Base-by-base conservation (phyloP, 2,888 invertebrate genomes). In the Synergus gifuensis region DNA sequence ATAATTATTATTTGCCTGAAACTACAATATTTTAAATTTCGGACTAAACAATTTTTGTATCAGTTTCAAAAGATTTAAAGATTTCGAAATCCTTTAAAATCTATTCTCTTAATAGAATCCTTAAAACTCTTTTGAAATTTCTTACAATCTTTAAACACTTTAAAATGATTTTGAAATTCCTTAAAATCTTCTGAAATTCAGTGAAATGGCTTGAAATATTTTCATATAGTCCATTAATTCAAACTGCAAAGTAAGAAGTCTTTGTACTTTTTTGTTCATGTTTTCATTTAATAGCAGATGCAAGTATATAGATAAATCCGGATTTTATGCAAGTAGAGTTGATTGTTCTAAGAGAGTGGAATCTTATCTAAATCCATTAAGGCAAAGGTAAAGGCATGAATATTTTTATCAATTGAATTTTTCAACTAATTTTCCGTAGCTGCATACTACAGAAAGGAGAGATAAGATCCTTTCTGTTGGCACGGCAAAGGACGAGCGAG, bases 381-480 rank as follows among this genome's bases (percentile, higher is more conserved):
- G 49, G 54, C 36, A 40, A 58, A 58, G 54, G 49, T 36, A 54
- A 66, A 42, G 66, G 73, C 36, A n/a, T 73, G 54, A 36, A 16
- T 73, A 49, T 40, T 73, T 73, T 54, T 73, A 73, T 73, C 54
- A 73, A 54, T 73, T 36, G 11, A 36, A 54, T 73, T 73, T 73
- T 73, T 73, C 73, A 40, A 40, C 73, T 73, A 58, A 73, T 73
- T 73, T 73, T 54, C n/a, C 69, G 49, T 54, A 54, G 73, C n/a
- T 36, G 73, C 1, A 73, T 73, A 54, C 36, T 73, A 73, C 11
- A 73, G 73, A 16, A 73, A n/a, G 54, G 28, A 54, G 54, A 54
- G 73, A 73, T 73, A 73, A 73, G 54, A 73, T 73, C 54, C 28
- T 54, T 73, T 73, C 36, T 12, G 73, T 73, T 58, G n/a, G 73